These are phyloP conservation scores for Drosophila oshimai DNA, from an alignment of 1,140 invertebrate genomes.

Conservation along the genomic window DNA sequence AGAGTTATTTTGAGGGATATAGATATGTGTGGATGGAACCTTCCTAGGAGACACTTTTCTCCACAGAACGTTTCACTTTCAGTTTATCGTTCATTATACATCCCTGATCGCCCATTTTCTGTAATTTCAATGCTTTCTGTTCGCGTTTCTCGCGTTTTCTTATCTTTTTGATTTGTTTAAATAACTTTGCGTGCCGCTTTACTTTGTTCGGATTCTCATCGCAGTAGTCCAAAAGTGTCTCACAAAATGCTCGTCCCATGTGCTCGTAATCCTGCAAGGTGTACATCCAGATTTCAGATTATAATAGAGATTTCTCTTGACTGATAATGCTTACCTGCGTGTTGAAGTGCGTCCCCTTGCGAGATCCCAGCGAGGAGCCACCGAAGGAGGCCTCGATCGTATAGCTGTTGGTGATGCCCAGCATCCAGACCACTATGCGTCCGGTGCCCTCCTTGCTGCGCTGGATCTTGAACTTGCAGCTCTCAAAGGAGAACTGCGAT, in stretches of 20 bases:
- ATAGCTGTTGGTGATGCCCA: slow-evolving; percentile 96
- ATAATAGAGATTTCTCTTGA: no score
- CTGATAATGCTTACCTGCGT: slow-evolving; percentile 76
- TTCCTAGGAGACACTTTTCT: slow-evolving; percentile 81
- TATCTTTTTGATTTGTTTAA: slow-evolving; percentile 90
- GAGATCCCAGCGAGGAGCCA: slow-evolving; percentile 91
- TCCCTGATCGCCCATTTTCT: slow-evolving; percentile 83
- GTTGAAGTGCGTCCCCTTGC: slow-evolving; percentile 93
- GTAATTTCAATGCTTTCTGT: slow-evolving; percentile 83
- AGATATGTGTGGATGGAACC: not conserved
- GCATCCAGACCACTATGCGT: slow-evolving; percentile 95
- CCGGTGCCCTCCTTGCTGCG: slow-evolving; percentile 96
- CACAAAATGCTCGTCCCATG: slow-evolving; percentile 94
- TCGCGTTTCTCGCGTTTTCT: slow-evolving; percentile 84
- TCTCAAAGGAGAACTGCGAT: slow-evolving; percentile 94
- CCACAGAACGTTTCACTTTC: slow-evolving; percentile 79
- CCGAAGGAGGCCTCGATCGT: slow-evolving; percentile 97
- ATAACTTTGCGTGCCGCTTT: slow-evolving; percentile 89
- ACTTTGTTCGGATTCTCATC: slow-evolving; percentile 94
- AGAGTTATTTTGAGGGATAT: not conserved
- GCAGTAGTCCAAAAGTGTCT: slow-evolving; percentile 94
- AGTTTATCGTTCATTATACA: slow-evolving; percentile 81
- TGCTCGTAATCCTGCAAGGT: slow-evolving; percentile 86
- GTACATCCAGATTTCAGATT: not conserved
- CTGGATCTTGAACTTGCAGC: slow-evolving; percentile 96